Evolutionary conservation across 2,888 invertebrate species (phyloP).

Genomic region (Ochropleura leucogaster): DNA sequence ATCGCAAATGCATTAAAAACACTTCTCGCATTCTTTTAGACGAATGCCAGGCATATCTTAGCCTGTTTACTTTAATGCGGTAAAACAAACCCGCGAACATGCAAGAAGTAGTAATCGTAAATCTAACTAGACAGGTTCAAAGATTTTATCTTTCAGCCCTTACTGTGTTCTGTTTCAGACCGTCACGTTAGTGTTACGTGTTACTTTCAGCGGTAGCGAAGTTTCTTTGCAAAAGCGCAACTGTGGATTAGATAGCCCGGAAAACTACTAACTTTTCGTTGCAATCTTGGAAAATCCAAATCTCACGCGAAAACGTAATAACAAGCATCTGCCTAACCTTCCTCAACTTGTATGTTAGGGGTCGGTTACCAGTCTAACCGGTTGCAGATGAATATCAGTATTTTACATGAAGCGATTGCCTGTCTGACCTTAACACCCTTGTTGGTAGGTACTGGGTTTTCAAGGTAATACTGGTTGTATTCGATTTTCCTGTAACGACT

Average conservation of each 20-base stretch:
- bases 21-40: conserved; percentile 44
- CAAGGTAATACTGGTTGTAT: too few relatives aligned
- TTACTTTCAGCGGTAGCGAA: conserved; percentile 32
- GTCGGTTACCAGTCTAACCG: too few relatives aligned
- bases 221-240: conserved; percentile 20
- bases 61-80: conserved; percentile 55
- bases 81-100: conserved; percentile 51
- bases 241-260: background rate
- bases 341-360: too few relatives aligned
- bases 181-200: conserved; percentile 44
- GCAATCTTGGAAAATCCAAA: background rate
- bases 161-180: conserved; percentile 48
- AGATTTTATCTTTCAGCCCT: conserved; percentile 56
- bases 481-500: too few relatives aligned
- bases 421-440: too few relatives aligned
- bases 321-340: background rate
- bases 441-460: too few relatives aligned
- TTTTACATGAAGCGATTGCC: too few relatives aligned
- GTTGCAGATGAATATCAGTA: too few relatives aligned
- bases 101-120: conserved; percentile 58
- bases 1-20: conserved; percentile 23
- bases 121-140: conserved; percentile 52
- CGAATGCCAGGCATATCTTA: conserved; percentile 47
- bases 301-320: background rate
- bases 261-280: background rate